Evolutionary conservation across 2,113 vertebrate genomes (phyloP).

Genomic region (Sclerurus mexicanus): DNA sequence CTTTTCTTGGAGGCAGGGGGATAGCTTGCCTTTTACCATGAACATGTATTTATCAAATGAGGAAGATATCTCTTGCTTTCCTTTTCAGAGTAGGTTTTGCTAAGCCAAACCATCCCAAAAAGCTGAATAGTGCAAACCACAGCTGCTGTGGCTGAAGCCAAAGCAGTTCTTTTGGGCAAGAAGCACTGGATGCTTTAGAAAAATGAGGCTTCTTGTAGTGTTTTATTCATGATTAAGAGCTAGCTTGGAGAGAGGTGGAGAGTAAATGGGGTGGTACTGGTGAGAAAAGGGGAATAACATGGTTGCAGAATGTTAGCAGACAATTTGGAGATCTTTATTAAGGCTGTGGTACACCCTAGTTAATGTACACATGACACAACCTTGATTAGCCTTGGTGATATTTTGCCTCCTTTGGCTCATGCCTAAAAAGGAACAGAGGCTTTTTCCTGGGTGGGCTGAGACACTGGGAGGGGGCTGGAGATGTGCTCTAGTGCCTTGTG

Average conservation of each 20-base stretch:
- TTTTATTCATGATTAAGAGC: not conserved
- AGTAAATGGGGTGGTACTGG: not conserved
- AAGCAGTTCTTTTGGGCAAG: not conserved
- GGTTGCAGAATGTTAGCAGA: not conserved
- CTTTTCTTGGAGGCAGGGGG: not conserved
- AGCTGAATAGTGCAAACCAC: not conserved
- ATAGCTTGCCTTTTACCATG: not conserved
- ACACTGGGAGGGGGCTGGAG: not conserved
- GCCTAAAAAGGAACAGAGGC: not conserved
- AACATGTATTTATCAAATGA: not conserved
- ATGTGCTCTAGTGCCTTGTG: not conserved
- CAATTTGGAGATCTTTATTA: not conserved
- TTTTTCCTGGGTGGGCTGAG: not conserved
- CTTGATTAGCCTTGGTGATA: not conserved
- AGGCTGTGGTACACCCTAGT: not conserved
- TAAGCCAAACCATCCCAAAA: not conserved
- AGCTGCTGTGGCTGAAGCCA: not conserved
- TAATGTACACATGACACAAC: fast-evolving
- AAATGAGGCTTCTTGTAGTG: not conserved
- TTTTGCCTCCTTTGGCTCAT: not conserved
- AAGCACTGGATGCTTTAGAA: not conserved
- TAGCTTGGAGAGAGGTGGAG: not conserved
- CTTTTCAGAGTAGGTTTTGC: not conserved
- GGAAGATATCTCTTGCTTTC: not conserved
- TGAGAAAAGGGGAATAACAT: not conserved